Conservation (phyloP, 2,113 vertebrate species). For the Mirza zaza region DNA sequence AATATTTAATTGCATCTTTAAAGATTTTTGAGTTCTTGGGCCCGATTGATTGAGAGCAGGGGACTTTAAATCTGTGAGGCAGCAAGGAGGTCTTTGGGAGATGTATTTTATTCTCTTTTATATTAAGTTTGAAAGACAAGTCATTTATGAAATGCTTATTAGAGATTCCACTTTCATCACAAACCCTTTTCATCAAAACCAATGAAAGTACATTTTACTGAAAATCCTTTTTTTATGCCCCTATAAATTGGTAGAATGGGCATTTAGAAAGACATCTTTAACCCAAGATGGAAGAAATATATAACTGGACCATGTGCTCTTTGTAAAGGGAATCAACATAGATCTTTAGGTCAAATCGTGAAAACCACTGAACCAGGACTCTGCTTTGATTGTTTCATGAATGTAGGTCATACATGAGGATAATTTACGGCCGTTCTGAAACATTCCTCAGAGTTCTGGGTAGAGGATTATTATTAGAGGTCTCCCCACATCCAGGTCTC, state of each 20-base stretch:
- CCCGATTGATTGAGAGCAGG: slow-evolving; percentile 50
- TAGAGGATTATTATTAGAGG: background rate
- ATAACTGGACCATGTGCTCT: slow-evolving; percentile 35
- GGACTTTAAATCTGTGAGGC: slow-evolving; percentile 49
- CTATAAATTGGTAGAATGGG: slow-evolving; percentile 75
- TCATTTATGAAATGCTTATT: slow-evolving; percentile 77
- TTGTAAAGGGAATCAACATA: slow-evolving; percentile 54
- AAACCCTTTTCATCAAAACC: slow-evolving; percentile 74
- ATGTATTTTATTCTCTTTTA: slow-evolving; percentile 76
- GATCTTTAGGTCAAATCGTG: slow-evolving; percentile 59
- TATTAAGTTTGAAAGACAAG: slow-evolving; percentile 78
- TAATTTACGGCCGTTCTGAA: background rate
- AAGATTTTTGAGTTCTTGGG: slow-evolving; percentile 52
- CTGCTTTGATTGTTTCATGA: slow-evolving; percentile 39
- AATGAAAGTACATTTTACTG: slow-evolving; percentile 67
- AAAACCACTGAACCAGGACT: slow-evolving; percentile 37
- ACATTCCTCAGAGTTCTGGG: background rate
- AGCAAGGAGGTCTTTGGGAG: slow-evolving; percentile 45
- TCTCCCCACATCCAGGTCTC: background rate
- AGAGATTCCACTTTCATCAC: slow-evolving; percentile 74
- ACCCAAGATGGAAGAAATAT: slow-evolving; percentile 58
- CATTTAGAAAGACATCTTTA: slow-evolving; percentile 62
- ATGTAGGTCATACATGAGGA: background rate
- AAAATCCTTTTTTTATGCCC: slow-evolving; percentile 67
- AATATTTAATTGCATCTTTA: slow-evolving; percentile 68